Percentiles rank a stretch among this genome's conserved stretches.
Conservation (phyloP, 2,797 vertebrate genomes). For the Alosa sapidissima region DNA sequence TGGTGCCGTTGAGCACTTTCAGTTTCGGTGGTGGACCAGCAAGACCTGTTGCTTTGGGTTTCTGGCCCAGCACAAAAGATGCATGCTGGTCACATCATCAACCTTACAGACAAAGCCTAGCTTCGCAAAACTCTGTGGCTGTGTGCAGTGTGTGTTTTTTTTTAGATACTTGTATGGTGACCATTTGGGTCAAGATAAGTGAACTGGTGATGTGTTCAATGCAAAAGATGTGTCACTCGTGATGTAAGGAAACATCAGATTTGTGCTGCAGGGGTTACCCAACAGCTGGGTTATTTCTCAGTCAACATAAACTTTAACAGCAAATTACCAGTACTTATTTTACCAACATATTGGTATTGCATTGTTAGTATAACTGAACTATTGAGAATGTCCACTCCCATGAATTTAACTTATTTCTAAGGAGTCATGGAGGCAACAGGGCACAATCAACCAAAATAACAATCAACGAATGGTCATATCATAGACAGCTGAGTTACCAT, state of each 20-base stretch:
- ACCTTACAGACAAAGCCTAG: not conserved
- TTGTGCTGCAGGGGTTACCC: not conserved
- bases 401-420: not conserved
- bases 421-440: not conserved
- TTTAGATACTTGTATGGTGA: not conserved
- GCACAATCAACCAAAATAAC: not conserved
- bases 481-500: not conserved
- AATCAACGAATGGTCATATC: not conserved
- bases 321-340: not conserved
- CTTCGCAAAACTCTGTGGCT: not conserved
- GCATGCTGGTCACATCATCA: not conserved
- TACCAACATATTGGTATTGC: not conserved
- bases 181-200: not conserved
- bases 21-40: not conserved
- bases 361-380: not conserved
- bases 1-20: not conserved
- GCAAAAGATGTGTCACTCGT: not conserved
- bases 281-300: not conserved
- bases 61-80: not conserved
- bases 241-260: not conserved
- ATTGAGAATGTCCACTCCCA: not conserved
- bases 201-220: not conserved
- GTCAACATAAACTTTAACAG: not conserved
- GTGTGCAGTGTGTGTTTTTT: too few species aligned
- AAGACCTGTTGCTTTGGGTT: not conserved